Conservation (phyloP, 2,113 vertebrate genomes). For the Redunca redunca region DNA sequence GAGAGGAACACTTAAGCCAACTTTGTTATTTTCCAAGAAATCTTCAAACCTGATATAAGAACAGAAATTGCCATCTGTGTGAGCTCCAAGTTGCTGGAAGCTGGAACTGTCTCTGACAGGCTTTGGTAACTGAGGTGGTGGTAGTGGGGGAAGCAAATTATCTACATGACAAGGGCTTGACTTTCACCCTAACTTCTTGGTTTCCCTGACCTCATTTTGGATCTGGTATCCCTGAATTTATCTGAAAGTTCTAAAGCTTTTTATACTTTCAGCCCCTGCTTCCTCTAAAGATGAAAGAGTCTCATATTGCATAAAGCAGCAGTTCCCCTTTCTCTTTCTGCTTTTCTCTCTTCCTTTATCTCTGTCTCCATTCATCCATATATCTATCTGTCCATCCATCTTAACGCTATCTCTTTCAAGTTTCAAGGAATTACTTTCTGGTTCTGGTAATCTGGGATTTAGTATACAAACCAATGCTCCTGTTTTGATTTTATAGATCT, state of each 20-base stretch:
- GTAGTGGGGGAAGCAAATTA: background rate
- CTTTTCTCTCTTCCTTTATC: background rate
- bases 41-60: background rate
- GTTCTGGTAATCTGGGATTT: background rate
- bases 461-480: background rate
- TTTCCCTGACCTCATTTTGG: constrained; percentile 16
- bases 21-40: constrained; percentile 1
- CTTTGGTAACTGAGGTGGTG: background rate
- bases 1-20: background rate
- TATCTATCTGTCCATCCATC: background rate
- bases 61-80: background rate
- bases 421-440: background rate
- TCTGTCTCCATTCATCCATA: background rate
- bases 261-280: background rate
- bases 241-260: background rate
- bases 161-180: background rate
- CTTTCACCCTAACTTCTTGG: background rate
- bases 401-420: background rate
- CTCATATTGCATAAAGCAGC: background rate
- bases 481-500: background rate
- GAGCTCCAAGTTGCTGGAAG: background rate
- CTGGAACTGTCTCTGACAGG: background rate
- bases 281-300: background rate
- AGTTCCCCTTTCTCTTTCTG: too few relatives aligned
- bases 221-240: background rate